These are phyloP conservation scores for Hexactinellida sp. DNA, from an alignment of 37 sponge, comb jelly and placozoan species.

Conservation along the genomic window DNA sequence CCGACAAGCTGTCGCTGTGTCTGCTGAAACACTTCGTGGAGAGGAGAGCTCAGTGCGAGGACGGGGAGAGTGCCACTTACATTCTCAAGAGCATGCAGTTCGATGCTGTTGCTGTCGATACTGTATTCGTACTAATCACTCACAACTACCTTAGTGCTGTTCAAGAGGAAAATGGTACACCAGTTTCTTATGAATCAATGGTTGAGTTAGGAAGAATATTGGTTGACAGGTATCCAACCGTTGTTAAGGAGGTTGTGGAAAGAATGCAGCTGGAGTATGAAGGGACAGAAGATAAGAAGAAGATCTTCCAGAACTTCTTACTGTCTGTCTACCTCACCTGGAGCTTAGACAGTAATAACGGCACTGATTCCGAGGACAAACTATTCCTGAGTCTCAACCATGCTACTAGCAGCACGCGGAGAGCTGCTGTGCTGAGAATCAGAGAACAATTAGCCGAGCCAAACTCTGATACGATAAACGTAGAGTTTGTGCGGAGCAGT, in stretches of 20 bases:
- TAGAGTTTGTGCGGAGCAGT: not conserved
- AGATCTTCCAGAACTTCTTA: not conserved
- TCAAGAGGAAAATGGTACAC: not conserved
- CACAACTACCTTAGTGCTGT: not conserved
- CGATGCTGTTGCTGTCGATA: not conserved
- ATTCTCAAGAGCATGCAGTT: not conserved
- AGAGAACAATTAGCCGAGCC: not conserved
- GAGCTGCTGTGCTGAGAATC: not conserved
- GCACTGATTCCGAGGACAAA: not conserved
- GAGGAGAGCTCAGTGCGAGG: not conserved
- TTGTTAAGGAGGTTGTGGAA: not conserved
- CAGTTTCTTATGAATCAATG: not conserved
- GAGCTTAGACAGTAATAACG: not conserved
- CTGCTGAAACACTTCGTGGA: not conserved
- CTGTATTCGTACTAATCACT: not conserved
- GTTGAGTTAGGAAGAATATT: not conserved
- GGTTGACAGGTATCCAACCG: not conserved
- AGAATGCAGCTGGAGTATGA: not conserved
- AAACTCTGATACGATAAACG: not conserved
- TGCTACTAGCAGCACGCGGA: not conserved
- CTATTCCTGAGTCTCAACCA: slow-evolving; percentile 10
- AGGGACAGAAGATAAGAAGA: not conserved
- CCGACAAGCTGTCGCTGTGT: not conserved
- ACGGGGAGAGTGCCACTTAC: not conserved
- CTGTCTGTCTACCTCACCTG: not conserved